Conservation (phyloP, 2,888 invertebrate species). For the Sphinx pinastri region DNA sequence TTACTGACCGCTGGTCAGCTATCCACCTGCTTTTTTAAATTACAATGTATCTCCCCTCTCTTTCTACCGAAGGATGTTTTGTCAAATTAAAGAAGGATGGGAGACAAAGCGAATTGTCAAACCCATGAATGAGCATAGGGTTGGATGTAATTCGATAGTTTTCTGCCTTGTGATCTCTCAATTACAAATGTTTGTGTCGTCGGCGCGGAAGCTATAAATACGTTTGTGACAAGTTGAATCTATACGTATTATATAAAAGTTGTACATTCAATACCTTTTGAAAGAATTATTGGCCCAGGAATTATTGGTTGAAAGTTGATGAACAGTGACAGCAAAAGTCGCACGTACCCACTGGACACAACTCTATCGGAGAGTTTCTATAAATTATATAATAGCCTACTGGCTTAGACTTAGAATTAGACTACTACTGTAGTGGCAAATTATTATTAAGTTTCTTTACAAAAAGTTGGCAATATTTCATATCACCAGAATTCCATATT, state of each 20-base stretch:
- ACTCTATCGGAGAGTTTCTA: not conserved
- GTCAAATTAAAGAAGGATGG: slow-evolving; percentile 8
- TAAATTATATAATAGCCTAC: too few relatives aligned
- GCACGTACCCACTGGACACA: not conserved
- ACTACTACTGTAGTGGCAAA: too few relatives aligned
- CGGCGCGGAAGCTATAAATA: slow-evolving; percentile 76
- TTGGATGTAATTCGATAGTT: slow-evolving; percentile 74
- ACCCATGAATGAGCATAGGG: slow-evolving; percentile 48
- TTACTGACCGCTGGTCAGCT: slow-evolving; percentile 75
- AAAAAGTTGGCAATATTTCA: too few relatives aligned
- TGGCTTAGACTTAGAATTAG: too few relatives aligned
- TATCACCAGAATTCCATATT: too few relatives aligned
- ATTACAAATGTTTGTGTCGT: slow-evolving; percentile 71
- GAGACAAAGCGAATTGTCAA: slow-evolving; percentile 12
- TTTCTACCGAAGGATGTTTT: not conserved
- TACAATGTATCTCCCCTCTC: slow-evolving; percentile 34
- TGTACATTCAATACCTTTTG: not conserved
- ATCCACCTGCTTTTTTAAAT: slow-evolving; percentile 67
- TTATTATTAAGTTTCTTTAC: too few relatives aligned
- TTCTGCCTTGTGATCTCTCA: slow-evolving; percentile 72
- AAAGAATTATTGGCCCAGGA: slow-evolving; percentile 4
- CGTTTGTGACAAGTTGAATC: slow-evolving; percentile 19
- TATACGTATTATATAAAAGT: not conserved
- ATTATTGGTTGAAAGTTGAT: not conserved
- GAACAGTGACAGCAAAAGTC: not conserved